Evolutionary conservation across 2,797 vertebrate species (phyloP), one percentile per base, ranked within the genome.

Genomic region (Peromyscus eremicus): DNA sequence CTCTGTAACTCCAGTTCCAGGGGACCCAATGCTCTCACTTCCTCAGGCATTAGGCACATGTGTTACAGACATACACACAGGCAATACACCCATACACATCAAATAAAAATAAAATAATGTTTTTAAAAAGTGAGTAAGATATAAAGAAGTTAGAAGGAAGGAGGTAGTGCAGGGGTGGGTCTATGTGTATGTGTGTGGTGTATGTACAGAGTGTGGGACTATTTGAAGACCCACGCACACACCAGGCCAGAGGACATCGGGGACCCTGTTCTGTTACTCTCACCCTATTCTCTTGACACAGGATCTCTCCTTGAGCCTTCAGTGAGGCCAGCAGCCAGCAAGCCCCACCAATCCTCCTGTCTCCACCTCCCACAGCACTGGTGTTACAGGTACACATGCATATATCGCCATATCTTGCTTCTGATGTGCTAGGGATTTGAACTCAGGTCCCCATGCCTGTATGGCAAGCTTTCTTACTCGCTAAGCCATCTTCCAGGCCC

Each of bases 21-120:
- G 40, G 60, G 5, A 84, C 2, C 29, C 17, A 23, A 5, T 1
- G 3, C 29, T 46, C 17, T 84, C 0, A 1, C 19, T 10, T 23
- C 62, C 29, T 49, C 11, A 4, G 6, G 40, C 62, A 66, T 34
- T 32, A 23, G 62, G 19, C 10, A 34, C 29, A 68, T 3, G 7
- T 4, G 19, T 34, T 29, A 84, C 17, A 66, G 62, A 84, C 29
- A 66, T 23, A 66, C 29, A 66, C 7, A 6, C 29, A 34, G 29
- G 62, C 62, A 49, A 85, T 27, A 68, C 29, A 49, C 62, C 6
- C 0, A 2, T 14, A 34, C 11, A 49, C 40, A 68, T 68, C 34
- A 49, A 49, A 68, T 68, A 64, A 43, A 82, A 40, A 62, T 81
- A 81, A 82, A 64, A 32, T 43, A 10, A 66, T 12, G 1, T 66